Conservation (phyloP, 2,113 vertebrate species). For the Apodemus speciosus region DNA sequence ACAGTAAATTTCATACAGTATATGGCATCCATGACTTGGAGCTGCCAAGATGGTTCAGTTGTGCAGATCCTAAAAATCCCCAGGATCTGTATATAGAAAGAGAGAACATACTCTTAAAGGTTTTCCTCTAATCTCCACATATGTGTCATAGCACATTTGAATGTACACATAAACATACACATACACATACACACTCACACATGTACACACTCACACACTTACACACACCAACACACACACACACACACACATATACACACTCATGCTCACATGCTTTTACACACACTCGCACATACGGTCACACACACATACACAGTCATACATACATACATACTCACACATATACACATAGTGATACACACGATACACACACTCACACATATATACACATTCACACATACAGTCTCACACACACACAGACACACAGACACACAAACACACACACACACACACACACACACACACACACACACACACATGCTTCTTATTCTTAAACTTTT, state of each 20-base stretch:
- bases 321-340: too few species aligned
- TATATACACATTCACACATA: not conserved
- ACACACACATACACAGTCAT: too few species aligned
- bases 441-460: not conserved
- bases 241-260: not conserved
- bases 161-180: not conserved
- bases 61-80: not conserved
- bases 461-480: not conserved
- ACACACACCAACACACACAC: not conserved
- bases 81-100: not conserved
- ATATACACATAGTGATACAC: too few species aligned
- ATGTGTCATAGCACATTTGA: not conserved
- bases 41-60: not conserved
- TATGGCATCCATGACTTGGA: not conserved
- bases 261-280: too few species aligned
- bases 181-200: not conserved
- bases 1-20: not conserved
- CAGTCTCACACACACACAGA: not conserved
- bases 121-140: not conserved
- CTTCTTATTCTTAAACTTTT: not conserved
- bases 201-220: not conserved
- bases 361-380: not conserved
- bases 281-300: too few species aligned
- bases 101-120: not conserved
- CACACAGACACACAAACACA: not conserved